A percentile compares a stretch with the other conserved stretches of the same genome.
These are phyloP conservation scores for Helarctos malayanus DNA, from an alignment of 2,797 vertebrate genomes.

Conservation along the genomic window DNA sequence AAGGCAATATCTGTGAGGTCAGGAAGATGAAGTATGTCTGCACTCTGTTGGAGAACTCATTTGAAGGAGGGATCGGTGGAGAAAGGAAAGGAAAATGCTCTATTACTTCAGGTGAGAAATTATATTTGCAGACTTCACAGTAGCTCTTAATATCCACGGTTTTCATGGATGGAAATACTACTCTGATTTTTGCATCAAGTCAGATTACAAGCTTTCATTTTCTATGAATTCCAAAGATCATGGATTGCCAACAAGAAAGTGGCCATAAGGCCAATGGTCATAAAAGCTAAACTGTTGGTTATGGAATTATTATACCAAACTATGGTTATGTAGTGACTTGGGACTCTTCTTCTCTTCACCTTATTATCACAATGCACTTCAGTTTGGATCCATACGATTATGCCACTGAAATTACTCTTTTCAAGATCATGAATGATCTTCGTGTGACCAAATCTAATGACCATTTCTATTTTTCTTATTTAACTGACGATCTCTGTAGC, in stretches of 20 bases:
- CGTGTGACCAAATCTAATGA: not conserved
- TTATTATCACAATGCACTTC: too few relatives aligned
- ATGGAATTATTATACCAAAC: not conserved
- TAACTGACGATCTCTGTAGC: not conserved
- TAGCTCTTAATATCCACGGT: not conserved
- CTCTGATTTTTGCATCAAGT: not conserved
- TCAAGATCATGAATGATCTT: not conserved
- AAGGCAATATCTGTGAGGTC: not conserved
- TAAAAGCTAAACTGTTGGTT: not conserved
- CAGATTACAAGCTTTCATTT: not conserved
- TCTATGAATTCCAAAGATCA: not conserved
- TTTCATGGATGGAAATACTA: not conserved
- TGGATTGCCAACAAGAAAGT: not conserved
- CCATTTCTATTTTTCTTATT: not conserved
- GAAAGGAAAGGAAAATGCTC: conserved; percentile 54
- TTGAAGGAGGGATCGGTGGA: not conserved
- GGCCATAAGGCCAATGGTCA: not conserved
- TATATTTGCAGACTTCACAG: not conserved
- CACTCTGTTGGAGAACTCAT: conserved; percentile 79
- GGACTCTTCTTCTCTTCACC: not conserved
- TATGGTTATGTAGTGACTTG: not conserved
- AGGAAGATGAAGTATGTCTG: not conserved
- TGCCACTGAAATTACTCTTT: not conserved
- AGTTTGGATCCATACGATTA: not conserved
- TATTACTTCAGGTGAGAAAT: not conserved